A percentile compares a stretch with the other conserved stretches of the same genome.
Conservation (phyloP, 2,113 vertebrate genomes). For the Oreotrochilus melanogaster region DNA sequence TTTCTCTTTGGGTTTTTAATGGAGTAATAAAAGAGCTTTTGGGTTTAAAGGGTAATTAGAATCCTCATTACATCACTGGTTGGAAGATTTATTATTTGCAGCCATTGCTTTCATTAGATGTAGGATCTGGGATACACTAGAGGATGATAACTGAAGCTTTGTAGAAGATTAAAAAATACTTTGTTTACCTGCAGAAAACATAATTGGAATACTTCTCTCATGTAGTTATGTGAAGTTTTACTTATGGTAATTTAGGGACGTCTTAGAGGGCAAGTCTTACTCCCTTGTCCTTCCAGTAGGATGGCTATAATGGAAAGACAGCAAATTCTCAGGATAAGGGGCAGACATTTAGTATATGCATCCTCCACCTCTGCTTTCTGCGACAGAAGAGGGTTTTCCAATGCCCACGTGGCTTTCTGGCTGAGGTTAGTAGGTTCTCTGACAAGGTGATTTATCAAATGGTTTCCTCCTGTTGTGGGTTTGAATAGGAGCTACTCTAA, state of each 20-base stretch:
- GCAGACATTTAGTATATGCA: background rate
- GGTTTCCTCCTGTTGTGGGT: conserved; percentile 50
- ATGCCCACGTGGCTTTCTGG: background rate
- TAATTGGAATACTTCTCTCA: background rate
- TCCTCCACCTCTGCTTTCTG: background rate
- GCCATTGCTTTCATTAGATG: background rate
- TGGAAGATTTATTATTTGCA: background rate
- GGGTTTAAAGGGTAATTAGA: conserved; percentile 70
- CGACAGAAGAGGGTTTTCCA: background rate
- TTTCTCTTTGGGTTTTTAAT: conserved; percentile 36
- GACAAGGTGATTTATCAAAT: conserved; percentile 41
- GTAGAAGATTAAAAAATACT: background rate
- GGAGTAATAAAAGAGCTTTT: conserved; percentile 65
- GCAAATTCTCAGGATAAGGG: background rate
- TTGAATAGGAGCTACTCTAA: conserved; percentile 45
- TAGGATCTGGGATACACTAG: background rate
- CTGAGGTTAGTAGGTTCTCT: conserved; percentile 4
- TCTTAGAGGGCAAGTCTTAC: background rate
- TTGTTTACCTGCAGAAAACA: background rate
- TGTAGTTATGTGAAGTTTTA: background rate
- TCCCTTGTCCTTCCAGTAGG: background rate
- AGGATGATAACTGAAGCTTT: background rate
- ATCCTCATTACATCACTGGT: background rate
- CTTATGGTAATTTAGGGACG: background rate
- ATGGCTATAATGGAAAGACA: background rate